Conservation (phyloP, 1,140 invertebrate genomes). For the Lucilia cuprina region DNA sequence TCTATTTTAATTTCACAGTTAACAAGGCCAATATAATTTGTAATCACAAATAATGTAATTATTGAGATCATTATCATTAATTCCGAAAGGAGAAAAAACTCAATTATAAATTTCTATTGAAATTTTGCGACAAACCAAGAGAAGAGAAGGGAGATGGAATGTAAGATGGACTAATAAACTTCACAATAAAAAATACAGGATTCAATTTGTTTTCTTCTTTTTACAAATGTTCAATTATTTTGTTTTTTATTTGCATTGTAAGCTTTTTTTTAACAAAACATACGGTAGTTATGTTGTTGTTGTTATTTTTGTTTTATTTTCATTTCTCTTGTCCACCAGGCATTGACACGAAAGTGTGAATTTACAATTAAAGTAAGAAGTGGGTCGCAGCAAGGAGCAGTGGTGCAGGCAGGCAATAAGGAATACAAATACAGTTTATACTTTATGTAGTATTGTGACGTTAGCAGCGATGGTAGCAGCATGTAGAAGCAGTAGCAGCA, state of each 20-base stretch:
- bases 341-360: conserved; percentile 6
- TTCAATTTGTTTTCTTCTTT: too few relatives aligned
- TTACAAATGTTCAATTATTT: not conserved
- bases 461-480: too few relatives aligned
- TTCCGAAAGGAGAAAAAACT: not conserved
- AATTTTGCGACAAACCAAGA: too few relatives aligned
- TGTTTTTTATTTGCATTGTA: not conserved
- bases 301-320: not conserved
- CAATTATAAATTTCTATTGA: conserved; percentile 4
- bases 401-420: not conserved
- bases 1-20: not conserved
- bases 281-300: not conserved
- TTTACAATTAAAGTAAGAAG: not conserved
- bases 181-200: too few relatives aligned
- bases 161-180: too few relatives aligned
- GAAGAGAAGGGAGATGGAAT: too few relatives aligned
- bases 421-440: not conserved
- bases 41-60: not conserved
- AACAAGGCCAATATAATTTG: not conserved
- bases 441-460: too few relatives aligned
- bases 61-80: conserved; percentile 3
- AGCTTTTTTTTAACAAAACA: not conserved
- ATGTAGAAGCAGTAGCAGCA: too few relatives aligned
- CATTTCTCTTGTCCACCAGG: not conserved
- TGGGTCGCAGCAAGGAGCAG: not conserved